Evolutionary conservation across 2,113 vertebrate genomes (phyloP).

Genomic region (Phylloscopus whistleri): DNA sequence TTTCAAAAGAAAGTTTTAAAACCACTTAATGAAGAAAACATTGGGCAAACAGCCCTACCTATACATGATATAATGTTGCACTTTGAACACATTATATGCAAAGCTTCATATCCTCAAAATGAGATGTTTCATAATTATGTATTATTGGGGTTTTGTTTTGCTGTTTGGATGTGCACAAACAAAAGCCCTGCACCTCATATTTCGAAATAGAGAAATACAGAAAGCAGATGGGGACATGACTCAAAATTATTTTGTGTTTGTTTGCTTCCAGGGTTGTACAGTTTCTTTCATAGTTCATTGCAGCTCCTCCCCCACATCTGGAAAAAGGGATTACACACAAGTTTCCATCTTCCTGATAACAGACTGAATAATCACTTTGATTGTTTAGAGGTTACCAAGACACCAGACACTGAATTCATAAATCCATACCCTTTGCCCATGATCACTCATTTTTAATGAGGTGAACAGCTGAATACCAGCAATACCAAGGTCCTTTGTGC

Average conservation of each 20-base stretch:
- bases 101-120: not conserved
- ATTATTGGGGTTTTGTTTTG: not conserved
- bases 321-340: conserved; percentile 9
- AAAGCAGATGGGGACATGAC: not conserved
- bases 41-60: not conserved
- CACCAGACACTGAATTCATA: conserved; percentile 4
- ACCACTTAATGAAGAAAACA: not conserved
- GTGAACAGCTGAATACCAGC: not conserved
- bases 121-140: not conserved
- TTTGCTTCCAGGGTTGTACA: conserved; percentile 14
- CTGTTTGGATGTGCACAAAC: not conserved
- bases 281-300: not conserved
- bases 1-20: not conserved
- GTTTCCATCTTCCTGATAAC: conserved; percentile 33
- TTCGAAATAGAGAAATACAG: not conserved
- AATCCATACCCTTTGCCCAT: not conserved
- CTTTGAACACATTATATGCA: not conserved
- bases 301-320: conserved; percentile 32
- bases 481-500: conserved; percentile 9
- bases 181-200: not conserved
- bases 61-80: not conserved
- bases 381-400: conserved; percentile 37
- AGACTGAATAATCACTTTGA: conserved; percentile 14
- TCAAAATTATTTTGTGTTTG: not conserved
- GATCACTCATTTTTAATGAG: not conserved